Conservation (phyloP, 2,888 invertebrate species). For the Flexamia atlantica region DNA sequence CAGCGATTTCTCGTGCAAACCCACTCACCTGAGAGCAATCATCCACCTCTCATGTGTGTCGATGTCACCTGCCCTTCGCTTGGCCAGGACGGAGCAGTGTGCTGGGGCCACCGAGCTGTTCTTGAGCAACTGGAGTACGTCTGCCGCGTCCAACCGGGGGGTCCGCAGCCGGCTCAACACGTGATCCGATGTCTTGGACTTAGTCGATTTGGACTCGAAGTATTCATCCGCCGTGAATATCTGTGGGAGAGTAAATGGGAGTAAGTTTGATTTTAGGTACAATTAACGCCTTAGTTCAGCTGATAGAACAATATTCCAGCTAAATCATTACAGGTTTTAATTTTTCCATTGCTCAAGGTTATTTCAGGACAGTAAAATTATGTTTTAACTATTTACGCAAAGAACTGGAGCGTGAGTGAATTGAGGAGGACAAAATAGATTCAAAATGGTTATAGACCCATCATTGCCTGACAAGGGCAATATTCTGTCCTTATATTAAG, state of each 20-base stretch:
- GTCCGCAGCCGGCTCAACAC: conserved; percentile 87
- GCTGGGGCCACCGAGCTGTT: conserved; percentile 76
- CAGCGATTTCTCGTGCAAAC: too few species aligned
- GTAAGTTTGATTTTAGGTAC: background rate
- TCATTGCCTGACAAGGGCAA: too few species aligned
- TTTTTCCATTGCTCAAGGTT: too few species aligned
- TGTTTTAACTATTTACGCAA: too few species aligned
- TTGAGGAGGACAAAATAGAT: too few species aligned
- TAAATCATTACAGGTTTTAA: background rate
- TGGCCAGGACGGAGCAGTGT: conserved; percentile 71
- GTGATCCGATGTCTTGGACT: conserved; percentile 84
- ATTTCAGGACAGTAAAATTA: too few species aligned
- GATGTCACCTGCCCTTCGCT: conserved; percentile 77
- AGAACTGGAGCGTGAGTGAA: too few species aligned
- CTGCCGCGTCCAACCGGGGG: conserved; percentile 83
- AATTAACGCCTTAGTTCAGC: background rate
- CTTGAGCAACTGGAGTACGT: conserved; percentile 79
- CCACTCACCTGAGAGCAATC: conserved; percentile 76
- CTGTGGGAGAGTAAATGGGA: conserved; percentile 35
- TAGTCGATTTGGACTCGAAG: conserved; percentile 73
- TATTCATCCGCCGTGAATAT: conserved; percentile 72
- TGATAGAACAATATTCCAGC: background rate
- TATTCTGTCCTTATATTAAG: too few species aligned
- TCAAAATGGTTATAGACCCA: too few species aligned
- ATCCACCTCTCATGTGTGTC: conserved; percentile 85